phyloP scores from a whole-genome alignment of 2,888 invertebrate species.

The Colostygia pectinataria region DNA sequence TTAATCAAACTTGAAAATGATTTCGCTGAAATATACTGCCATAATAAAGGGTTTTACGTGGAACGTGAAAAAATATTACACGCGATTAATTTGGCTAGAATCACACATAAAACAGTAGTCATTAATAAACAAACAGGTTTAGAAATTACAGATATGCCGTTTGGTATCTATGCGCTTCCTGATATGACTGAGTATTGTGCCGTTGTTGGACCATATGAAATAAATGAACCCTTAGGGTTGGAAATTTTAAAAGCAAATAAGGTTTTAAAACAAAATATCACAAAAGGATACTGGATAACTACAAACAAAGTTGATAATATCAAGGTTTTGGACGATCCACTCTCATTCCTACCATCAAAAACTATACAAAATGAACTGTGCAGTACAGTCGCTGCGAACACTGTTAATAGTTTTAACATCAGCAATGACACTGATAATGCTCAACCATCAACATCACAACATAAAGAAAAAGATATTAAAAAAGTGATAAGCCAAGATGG shows the following conservation, averaged over 20 bases:
- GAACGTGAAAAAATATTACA: conserved; percentile 76
- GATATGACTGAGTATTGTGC: conserved; percentile 58
- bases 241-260: conserved; percentile 58
- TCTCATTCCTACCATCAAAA: conserved; percentile 55
- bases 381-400: background rate
- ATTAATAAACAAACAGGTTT: conserved; percentile 56
- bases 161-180: conserved; percentile 74
- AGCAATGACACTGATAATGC: background rate
- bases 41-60: conserved; percentile 76
- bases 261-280: conserved; percentile 42
- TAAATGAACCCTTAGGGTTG: conserved; percentile 64
- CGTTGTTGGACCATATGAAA: conserved; percentile 73
- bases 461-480: background rate
- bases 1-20: conserved; percentile 80
- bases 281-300: conserved; percentile 70
- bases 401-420: background rate
- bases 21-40: conserved; percentile 79
- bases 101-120: conserved; percentile 75
- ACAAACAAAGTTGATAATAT: conserved; percentile 66
- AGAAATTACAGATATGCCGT: conserved; percentile 48
- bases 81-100: conserved; percentile 72
- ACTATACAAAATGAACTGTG: conserved; percentile 21
- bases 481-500: background rate
- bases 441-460: conserved; percentile 4
- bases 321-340: conserved; percentile 66